A percentile compares a stretch with the other conserved stretches of the same genome.
phyloP scores from a whole-genome alignment of 2,113 vertebrate genomes.

The Hippocampus barbouri region DNA sequence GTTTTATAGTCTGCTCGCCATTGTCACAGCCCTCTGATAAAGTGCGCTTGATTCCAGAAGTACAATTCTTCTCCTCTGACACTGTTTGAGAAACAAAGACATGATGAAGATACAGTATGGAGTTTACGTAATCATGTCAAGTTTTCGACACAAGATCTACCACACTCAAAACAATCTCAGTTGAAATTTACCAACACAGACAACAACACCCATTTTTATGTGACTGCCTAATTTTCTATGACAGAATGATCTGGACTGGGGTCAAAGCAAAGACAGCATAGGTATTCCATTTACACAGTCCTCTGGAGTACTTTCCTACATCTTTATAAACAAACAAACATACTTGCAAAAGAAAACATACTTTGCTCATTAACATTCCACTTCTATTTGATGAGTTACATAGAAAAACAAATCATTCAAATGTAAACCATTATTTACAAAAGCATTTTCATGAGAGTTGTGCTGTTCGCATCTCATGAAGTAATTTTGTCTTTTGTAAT shows the following conservation, averaged over 20 bases:
- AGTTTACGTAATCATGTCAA: neutral
- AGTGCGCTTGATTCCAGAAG: constrained; percentile 67
- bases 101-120: neutral
- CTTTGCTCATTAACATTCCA: neutral
- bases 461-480: neutral
- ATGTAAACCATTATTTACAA: neutral
- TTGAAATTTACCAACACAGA: neutral
- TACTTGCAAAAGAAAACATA: neutral
- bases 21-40: constrained; percentile 61
- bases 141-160: neutral
- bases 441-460: neutral
- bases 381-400: neutral
- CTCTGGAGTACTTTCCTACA: neutral
- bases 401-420: neutral
- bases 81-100: constrained; percentile 13
- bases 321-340: neutral
- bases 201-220: neutral
- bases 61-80: constrained; percentile 51
- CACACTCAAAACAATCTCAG: neutral
- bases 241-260: neutral
- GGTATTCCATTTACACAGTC: neutral
- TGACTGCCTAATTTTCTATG: neutral
- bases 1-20: constrained; percentile 41
- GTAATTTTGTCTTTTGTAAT: neutral
- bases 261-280: neutral